Evolutionary conservation across 1,140 invertebrate species (phyloP), one percentile per base, ranked within the genome.

Genomic region (Orussus abietinus): DNA sequence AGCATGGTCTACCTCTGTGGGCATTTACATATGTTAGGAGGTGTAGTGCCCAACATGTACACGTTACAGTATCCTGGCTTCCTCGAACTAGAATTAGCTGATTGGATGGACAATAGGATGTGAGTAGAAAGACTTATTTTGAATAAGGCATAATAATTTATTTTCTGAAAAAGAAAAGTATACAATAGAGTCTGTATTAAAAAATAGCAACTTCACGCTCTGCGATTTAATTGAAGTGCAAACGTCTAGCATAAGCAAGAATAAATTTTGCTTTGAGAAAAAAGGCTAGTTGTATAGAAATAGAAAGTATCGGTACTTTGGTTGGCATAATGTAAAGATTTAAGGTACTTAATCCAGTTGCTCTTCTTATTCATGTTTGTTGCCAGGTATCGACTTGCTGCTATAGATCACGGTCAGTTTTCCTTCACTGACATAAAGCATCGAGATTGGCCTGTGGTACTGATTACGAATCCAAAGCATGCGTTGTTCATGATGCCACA

Each of bases 91-190:
- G 93, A 96, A 75, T 74, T 96, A 25, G 90, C 83, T 15, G 93
- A 96, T 75, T 96, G 92, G 92, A 96, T 92, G 74, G 87, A 92
- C 60, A 90, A 86, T 62, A 77, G 92, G 73, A 80, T 88, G 86
- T 89, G 78, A 77, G 76, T 69, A 46, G 10, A 28, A 41, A 33
- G 3, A 17, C 30, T n/a, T n/a, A n/a, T n/a, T n/a, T n/a, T n/a
- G n/a, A n/a, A n/a, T n/a, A n/a, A n/a, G n/a, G n/a, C n/a, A n/a
- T n/a, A n/a, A n/a, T n/a, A n/a, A n/a, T n/a, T n/a, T n/a, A n/a
- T n/a, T n/a, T n/a, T n/a, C n/a, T n/a, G n/a, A n/a, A n/a, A n/a
- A n/a, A n/a, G n/a, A n/a, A n/a, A n/a, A n/a, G n/a, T n/a, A n/a
- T n/a, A n/a, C n/a, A n/a, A n/a, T n/a, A n/a, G n/a, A n/a, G n/a